Percentiles rank a stretch among this genome's conserved stretches.
Evolutionary conservation across 2,888 invertebrate species (phyloP).

Genomic region (Diachrysia chrysitis): DNA sequence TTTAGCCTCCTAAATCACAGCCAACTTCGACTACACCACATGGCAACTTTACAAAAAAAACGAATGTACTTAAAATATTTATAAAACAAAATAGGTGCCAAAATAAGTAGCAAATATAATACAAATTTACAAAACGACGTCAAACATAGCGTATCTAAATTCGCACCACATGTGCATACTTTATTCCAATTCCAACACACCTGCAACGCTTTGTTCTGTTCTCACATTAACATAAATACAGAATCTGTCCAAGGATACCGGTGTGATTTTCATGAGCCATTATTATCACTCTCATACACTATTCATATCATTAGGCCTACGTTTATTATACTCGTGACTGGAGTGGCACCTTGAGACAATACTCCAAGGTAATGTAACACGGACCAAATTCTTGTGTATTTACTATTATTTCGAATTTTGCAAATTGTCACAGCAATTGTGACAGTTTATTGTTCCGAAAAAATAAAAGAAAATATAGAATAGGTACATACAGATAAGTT

Average conservation of each 20-base stretch:
- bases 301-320: constrained; percentile 50
- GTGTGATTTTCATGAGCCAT: constrained; percentile 36
- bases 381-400: constrained; percentile 17
- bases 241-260: constrained; percentile 33
- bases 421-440: neutral
- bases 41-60: no score
- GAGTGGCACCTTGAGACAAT: constrained; percentile 37
- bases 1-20: no score
- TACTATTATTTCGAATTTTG: neutral
- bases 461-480: neutral
- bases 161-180: neutral
- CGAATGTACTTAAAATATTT: no score
- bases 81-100: no score
- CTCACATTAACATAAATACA: neutral
- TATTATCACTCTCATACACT: constrained; percentile 52
- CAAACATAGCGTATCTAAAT: neutral
- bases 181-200: neutral
- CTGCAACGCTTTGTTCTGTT: neutral
- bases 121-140: neutral
- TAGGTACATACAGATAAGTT: no score
- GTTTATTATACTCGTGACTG: constrained; percentile 51
- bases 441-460: neutral
- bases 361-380: constrained; percentile 45
- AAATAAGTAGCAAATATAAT: neutral
- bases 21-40: no score